phyloP scores from a whole-genome alignment of 2,113 vertebrate species.

The Morone chrysops region DNA sequence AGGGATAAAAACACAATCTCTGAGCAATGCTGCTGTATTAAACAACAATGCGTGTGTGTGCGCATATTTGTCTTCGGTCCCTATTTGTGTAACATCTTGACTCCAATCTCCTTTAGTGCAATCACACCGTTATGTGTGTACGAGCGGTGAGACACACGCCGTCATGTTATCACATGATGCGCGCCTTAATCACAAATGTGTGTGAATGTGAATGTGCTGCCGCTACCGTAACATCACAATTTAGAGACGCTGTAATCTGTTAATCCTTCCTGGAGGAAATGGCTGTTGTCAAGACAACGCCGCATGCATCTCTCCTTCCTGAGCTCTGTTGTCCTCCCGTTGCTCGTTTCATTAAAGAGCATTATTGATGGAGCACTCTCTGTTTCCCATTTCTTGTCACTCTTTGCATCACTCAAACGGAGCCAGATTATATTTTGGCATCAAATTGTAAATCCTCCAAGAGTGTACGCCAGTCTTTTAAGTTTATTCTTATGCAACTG shows the following conservation, averaged over 20 bases:
- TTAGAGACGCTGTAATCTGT: slow-evolving; percentile 44
- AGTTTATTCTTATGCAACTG: slow-evolving; percentile 42
- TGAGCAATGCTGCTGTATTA: slow-evolving; percentile 13
- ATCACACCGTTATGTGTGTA: no score
- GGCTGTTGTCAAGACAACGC: slow-evolving; percentile 63
- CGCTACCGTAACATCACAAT: slow-evolving; percentile 4
- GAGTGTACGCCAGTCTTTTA: not conserved
- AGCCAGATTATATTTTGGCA: slow-evolving; percentile 51
- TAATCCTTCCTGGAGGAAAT: slow-evolving; percentile 59
- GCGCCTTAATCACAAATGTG: not conserved
- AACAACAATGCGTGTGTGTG: not conserved
- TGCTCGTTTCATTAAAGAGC: slow-evolving; percentile 59
- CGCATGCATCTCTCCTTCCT: slow-evolving; percentile 11
- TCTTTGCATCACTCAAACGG: slow-evolving; percentile 41
- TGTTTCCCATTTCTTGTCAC: slow-evolving; percentile 15
- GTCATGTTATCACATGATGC: slow-evolving; percentile 13
- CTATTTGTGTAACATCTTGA: not conserved
- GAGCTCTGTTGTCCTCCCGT: slow-evolving; percentile 26
- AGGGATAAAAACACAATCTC: slow-evolving; percentile 1
- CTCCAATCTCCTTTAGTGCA: not conserved
- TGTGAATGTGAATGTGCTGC: not conserved
- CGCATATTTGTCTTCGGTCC: not conserved
- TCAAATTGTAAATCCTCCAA: slow-evolving; percentile 30
- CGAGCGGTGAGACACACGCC: not conserved
- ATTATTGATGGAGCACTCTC: slow-evolving; percentile 52